Evolutionary conservation across 2,113 vertebrate genomes (phyloP).

Genomic region (Rattus rattus): DNA sequence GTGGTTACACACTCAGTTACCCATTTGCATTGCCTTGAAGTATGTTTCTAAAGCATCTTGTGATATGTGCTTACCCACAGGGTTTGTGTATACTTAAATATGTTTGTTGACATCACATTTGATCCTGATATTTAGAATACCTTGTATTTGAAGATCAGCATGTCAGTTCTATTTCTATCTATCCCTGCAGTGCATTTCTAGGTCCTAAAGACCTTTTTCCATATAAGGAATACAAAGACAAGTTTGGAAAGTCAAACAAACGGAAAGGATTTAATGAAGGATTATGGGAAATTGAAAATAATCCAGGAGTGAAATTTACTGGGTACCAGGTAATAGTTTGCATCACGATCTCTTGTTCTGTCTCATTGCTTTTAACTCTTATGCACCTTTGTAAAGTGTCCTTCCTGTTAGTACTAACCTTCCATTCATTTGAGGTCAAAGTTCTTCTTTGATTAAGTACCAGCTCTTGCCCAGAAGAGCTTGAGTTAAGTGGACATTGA

Average conservation of each 20-base stretch:
- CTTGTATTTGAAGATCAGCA: slow-evolving; percentile 43
- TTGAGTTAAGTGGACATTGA: slow-evolving; percentile 56
- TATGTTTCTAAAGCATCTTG: slow-evolving; percentile 12
- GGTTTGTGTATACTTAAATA: neutral
- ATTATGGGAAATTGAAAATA: slow-evolving; percentile 99
- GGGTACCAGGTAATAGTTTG: slow-evolving; percentile 93
- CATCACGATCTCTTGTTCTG: slow-evolving; percentile 59
- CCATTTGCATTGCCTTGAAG: neutral
- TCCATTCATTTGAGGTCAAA: slow-evolving; percentile 3
- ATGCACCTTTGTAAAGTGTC: neutral
- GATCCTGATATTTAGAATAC: slow-evolving; percentile 9
- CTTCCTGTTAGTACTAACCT: neutral
- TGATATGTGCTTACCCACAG: neutral
- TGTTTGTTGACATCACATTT: neutral
- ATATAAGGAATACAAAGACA: slow-evolving; percentile 99
- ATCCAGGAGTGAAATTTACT: slow-evolving; percentile 98
- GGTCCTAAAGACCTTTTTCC: slow-evolving; percentile 98
- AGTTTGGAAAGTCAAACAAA: slow-evolving; percentile 99
- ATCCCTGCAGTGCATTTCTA: slow-evolving; percentile 92
- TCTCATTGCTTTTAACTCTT: slow-evolving; percentile 44
- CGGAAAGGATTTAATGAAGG: slow-evolving; percentile 99
- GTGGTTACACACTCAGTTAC: neutral
- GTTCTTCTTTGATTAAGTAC: slow-evolving; percentile 1
- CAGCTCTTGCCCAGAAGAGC: neutral
- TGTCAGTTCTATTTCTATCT: slow-evolving; percentile 63